Conservation (phyloP, 2,113 vertebrate genomes). For the Uropsilus gracilis region DNA sequence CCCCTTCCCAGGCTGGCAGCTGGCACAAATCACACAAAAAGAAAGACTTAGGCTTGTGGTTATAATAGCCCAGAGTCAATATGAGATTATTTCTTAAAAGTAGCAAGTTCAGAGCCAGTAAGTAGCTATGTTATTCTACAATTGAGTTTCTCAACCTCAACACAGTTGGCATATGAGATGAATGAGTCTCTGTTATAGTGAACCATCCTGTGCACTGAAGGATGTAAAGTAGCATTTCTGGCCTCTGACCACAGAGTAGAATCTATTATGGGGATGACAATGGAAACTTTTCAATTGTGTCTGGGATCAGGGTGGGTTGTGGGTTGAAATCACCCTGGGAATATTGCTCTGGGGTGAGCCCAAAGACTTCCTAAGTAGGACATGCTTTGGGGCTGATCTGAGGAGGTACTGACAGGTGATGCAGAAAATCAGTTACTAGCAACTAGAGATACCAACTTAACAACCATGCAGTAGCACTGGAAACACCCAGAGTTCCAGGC, state of each 20-base stretch:
- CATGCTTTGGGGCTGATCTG: neutral
- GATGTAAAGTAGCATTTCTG: neutral
- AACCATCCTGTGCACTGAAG: neutral
- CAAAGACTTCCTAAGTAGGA: neutral
- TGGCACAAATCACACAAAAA: slow-evolving; percentile 63
- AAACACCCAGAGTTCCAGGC: neutral
- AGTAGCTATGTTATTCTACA: neutral
- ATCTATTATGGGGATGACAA: neutral
- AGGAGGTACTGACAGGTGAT: neutral
- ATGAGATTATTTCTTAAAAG: slow-evolving; percentile 25
- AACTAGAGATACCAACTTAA: neutral
- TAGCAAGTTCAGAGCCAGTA: neutral
- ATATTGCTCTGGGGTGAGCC: neutral
- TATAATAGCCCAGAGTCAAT: slow-evolving; percentile 14
- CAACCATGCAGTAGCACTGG: neutral
- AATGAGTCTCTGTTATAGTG: neutral
- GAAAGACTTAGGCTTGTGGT: slow-evolving; percentile 52
- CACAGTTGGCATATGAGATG: neutral
- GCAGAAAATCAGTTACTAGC: neutral
- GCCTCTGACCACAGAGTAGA: neutral
- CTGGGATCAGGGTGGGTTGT: neutral
- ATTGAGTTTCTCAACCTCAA: neutral
- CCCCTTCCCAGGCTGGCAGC: slow-evolving; percentile 51
- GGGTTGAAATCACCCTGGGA: neutral
- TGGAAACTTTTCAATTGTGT: neutral